Base-by-base conservation (phyloP, 1,140 invertebrate species). In the Heliconius hermathena region DNA sequence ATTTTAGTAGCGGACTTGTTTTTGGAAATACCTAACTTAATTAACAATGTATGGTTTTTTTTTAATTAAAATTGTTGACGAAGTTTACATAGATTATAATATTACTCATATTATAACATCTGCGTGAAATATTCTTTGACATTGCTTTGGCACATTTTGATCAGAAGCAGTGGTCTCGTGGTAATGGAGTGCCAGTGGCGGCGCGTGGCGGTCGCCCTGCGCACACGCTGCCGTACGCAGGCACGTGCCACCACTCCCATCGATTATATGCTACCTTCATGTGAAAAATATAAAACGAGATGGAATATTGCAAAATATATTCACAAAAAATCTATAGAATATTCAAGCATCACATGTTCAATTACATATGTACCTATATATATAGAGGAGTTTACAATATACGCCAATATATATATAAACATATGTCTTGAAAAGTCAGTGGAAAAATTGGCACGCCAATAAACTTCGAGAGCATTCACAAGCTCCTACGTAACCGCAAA, bases 111-210 rank as follows among this genome's bases (percentile, higher is more conserved):
- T 13, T 46, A 13, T 46, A 46, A 9, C 29, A 20, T 78, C 80
- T 86, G 71, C 18, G n/a, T 29, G 41, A 26, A 22, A 36, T 87
- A 84, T 16, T 88, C 87, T 90, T 84, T 89, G 84, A 3, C 9
- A 74, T 52, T 52, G 16, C 13, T 81, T 81, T 81, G 82, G 83
- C 85, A 86, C 84, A 86, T 87, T 75, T 82, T 79, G 82, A 77
- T 81, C 79, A 77, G 76, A 81, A 83, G 84, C 83, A 80, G 84
- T 86, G 87, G 85, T 86, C 80, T 87, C 88, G 89, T 81, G 89
- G 92, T 93, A 91, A 93, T 91, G 87, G 91, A 90, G 91, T 91
- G 91, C 75, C 82, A 82, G 85, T 76, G 78, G 82, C 78, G 85
- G n/a, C 88, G 87, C 88, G 86, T 86, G 87, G 71, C 84, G 81